Conservation (phyloP, 2,888 invertebrate species). For the Agelastica alni region DNA sequence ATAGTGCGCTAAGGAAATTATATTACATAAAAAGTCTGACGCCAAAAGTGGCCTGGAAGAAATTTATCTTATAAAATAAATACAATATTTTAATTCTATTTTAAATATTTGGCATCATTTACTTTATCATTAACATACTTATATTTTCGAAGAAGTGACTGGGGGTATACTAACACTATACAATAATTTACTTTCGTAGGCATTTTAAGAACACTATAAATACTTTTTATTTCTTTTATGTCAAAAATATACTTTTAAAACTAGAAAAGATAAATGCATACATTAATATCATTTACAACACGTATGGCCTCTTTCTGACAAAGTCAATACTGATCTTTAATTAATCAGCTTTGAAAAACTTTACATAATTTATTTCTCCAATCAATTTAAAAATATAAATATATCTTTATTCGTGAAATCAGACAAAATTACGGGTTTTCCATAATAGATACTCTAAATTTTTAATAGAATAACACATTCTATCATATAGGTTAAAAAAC, state of each 20-base stretch:
- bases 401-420: too few species aligned
- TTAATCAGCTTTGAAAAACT: conserved; percentile 15
- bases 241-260: conserved; percentile 55
- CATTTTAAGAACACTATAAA: conserved; percentile 54
- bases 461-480: too few species aligned
- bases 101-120: conserved; percentile 56
- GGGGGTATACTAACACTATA: conserved; percentile 50
- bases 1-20: conserved; percentile 39
- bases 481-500: too few species aligned
- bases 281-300: conserved; percentile 44
- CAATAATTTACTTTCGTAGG: conserved; percentile 53
- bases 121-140: conserved; percentile 51
- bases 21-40: conserved; percentile 44
- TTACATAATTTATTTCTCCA: conserved; percentile 27
- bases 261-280: conserved; percentile 51
- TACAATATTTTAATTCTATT: conserved; percentile 40
- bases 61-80: conserved; percentile 10
- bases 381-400: too few species aligned
- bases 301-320: conserved; percentile 38
- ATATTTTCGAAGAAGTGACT: conserved; percentile 48
- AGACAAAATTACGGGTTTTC: too few species aligned
- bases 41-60: conserved; percentile 33
- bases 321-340: conserved; percentile 27
- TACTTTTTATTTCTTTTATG: conserved; percentile 50
- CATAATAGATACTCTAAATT: too few species aligned